A percentile compares a stretch with the other conserved stretches of the same genome.
Evolutionary conservation across 2,888 invertebrate genomes (phyloP).

Genomic region (Tetranychus truncatus): DNA sequence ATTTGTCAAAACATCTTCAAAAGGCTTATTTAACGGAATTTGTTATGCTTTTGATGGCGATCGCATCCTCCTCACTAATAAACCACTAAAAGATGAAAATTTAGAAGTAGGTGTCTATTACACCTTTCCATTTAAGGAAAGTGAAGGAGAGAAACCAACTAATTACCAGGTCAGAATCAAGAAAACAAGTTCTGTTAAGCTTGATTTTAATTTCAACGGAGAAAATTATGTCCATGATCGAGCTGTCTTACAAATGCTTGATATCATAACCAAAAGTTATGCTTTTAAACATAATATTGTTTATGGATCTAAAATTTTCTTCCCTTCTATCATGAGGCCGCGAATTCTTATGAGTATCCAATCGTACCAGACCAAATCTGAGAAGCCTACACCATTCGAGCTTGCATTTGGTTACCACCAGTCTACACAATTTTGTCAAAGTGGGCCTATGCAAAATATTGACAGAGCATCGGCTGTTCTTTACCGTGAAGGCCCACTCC

Average conservation of each 20-base stretch:
- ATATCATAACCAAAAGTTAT: not conserved
- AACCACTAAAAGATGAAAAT: not conserved
- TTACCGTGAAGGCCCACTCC: not conserved
- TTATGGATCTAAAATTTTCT: not conserved
- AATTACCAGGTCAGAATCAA: not conserved
- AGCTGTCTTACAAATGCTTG: not conserved
- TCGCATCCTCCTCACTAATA: not conserved
- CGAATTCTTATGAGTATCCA: not conserved
- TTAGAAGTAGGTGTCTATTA: not conserved
- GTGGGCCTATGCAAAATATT: not conserved
- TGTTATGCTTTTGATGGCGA: not conserved
- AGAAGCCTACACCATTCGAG: not conserved
- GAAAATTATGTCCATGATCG: not conserved
- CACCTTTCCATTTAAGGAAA: not conserved
- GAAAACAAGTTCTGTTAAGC: not conserved
- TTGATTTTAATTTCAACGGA: not conserved
- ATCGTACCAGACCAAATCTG: too few relatives aligned
- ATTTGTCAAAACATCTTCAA: not conserved
- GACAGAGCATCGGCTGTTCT: not conserved
- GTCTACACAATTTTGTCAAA: not conserved
- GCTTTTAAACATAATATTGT: not conserved
- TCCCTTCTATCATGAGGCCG: not conserved
- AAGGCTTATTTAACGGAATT: not conserved
- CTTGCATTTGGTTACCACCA: not conserved
- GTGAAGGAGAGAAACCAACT: fast-evolving